Evolutionary conservation across 2,888 invertebrate species (phyloP).

Genomic region (Archips xylosteana): DNA sequence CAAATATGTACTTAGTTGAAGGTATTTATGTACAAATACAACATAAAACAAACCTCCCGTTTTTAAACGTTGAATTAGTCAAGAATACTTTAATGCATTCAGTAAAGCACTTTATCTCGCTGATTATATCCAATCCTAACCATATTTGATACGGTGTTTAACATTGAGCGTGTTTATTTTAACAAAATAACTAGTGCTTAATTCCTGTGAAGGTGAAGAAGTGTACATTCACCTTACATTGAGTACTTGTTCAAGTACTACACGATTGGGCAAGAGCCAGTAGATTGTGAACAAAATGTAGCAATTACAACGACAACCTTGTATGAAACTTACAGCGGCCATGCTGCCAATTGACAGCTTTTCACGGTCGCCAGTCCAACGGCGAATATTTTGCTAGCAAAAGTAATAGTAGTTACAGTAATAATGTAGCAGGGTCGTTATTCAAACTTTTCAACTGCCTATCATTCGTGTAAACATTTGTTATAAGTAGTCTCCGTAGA

Average conservation of each 20-base stretch:
- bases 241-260: slow-evolving; percentile 16
- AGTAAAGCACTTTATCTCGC: neutral
- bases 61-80: no score
- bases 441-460: no score
- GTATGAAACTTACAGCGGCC: slow-evolving; percentile 29
- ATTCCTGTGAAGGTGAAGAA: slow-evolving; percentile 33
- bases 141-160: neutral
- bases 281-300: slow-evolving; percentile 40
- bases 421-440: no score
- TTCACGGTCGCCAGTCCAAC: slow-evolving; percentile 33
- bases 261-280: slow-evolving; percentile 20
- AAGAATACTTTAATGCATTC: no score
- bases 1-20: neutral
- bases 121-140: neutral
- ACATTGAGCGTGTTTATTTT: neutral
- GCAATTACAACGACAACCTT: slow-evolving; percentile 37
- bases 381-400: neutral
- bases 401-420: no score
- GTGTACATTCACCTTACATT: slow-evolving; percentile 27
- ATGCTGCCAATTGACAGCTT: slow-evolving; percentile 27
- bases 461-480: no score
- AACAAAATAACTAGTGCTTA: slow-evolving; percentile 11
- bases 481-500: no score
- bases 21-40: neutral
- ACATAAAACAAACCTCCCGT: neutral